Evolutionary conservation across 2,797 vertebrate species (phyloP).

Genomic region (Lacerta viridis): DNA sequence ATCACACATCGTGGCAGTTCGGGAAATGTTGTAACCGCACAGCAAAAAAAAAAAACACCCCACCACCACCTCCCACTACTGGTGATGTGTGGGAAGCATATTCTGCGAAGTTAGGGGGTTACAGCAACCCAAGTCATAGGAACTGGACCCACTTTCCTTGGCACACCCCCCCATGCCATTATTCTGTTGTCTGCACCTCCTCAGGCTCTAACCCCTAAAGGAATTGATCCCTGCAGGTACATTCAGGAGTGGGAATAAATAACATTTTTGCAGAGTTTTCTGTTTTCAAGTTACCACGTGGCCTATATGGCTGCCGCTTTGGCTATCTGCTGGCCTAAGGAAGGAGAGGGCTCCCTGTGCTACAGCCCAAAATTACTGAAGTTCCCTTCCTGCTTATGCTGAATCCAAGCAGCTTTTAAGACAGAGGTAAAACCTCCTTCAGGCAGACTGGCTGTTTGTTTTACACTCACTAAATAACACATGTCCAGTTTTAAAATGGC

Average conservation of each 20-base stretch:
- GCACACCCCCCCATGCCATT: background rate
- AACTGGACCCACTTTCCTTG: background rate
- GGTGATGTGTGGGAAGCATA: background rate
- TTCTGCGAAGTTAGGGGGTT: background rate
- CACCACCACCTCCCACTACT: background rate
- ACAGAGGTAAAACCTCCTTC: background rate
- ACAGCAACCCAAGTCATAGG: background rate
- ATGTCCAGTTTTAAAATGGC: background rate
- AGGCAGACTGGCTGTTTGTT: background rate
- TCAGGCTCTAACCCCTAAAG: background rate
- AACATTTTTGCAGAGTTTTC: background rate
- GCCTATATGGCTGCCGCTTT: background rate
- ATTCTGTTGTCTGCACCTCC: background rate
- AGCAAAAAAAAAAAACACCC: background rate
- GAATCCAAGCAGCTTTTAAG: background rate
- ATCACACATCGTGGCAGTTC: conserved; percentile 17
- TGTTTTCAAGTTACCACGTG: background rate
- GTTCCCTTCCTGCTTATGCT: background rate
- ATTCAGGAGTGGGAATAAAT: too few species aligned
- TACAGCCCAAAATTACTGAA: too few species aligned
- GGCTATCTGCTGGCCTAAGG: too few species aligned
- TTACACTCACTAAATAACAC: background rate
- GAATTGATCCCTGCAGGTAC: background rate
- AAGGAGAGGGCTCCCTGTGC: too few species aligned
- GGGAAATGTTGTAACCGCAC: conserved; percentile 21